Percentiles rank a stretch among this genome's conserved stretches.
Evolutionary conservation across 2,888 invertebrate genomes (phyloP).

Genomic region (Aporophyla lueneburgensis): DNA sequence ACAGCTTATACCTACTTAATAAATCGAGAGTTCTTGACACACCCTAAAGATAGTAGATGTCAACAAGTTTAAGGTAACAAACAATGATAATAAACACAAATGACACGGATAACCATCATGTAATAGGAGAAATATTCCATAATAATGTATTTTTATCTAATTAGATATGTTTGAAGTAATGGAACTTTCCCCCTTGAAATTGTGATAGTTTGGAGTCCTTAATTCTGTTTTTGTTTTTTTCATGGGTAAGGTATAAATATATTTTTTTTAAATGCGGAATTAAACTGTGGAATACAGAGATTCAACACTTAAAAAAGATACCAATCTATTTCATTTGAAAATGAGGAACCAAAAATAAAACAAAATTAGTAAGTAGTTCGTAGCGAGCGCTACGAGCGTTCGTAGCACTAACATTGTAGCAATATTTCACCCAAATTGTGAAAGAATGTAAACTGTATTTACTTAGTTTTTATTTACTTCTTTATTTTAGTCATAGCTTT

Average conservation of each 20-base stretch:
- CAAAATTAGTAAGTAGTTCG: neutral
- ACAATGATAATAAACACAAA: slow-evolving; percentile 63
- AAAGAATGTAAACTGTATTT: neutral
- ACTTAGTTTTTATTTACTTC: neutral
- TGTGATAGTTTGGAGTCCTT: neutral
- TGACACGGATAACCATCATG: slow-evolving; percentile 39
- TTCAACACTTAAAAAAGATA: neutral
- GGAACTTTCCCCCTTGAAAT: slow-evolving; percentile 41
- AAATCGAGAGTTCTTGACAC: slow-evolving; percentile 62
- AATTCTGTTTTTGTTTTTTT: neutral
- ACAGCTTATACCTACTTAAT: slow-evolving; percentile 47
- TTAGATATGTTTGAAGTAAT: neutral
- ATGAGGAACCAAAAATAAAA: neutral
- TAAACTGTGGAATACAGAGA: neutral
- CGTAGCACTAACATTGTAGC: slow-evolving; percentile 1
- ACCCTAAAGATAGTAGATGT: slow-evolving; percentile 70
- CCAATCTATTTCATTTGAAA: neutral
- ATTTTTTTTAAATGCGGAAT: neutral
- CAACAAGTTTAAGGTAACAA: slow-evolving; percentile 73
- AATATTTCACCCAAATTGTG: neutral
- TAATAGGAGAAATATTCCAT: slow-evolving; percentile 63
- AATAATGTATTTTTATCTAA: slow-evolving; percentile 28
- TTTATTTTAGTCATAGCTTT: neutral
- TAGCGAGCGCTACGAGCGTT: neutral
- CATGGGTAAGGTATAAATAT: too few species aligned